These are phyloP conservation scores for Pristionchus maxplancki DNA, from an alignment of 2,888 invertebrate species.

Conservation along the genomic window DNA sequence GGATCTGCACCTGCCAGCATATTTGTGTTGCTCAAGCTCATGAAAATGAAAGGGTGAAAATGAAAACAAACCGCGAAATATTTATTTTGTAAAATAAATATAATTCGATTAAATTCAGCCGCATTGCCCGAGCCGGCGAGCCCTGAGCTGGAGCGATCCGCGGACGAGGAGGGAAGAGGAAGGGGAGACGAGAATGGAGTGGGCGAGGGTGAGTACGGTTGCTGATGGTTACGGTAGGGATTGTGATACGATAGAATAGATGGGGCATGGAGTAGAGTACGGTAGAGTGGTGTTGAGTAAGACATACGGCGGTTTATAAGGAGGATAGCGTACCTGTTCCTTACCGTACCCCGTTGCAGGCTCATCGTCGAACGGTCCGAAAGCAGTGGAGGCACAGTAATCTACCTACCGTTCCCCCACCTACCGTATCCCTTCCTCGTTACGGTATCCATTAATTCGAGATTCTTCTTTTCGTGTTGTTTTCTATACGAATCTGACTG, in stretches of 20 bases:
- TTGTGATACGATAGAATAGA: too few species aligned
- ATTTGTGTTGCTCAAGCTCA: too few species aligned
- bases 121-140: slow-evolving; percentile 36
- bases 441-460: slow-evolving; percentile 14
- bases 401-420: neutral
- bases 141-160: slow-evolving; percentile 24
- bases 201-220: neutral
- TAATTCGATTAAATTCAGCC: too few species aligned
- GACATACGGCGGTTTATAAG: too few species aligned
- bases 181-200: neutral
- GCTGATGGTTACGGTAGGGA: neutral
- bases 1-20: too few species aligned
- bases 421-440: neutral
- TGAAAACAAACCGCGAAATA: too few species aligned
- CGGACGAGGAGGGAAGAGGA: neutral
- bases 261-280: too few species aligned
- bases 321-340: too few species aligned
- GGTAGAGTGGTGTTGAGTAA: too few species aligned
- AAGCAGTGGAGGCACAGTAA: slow-evolving; percentile 37
- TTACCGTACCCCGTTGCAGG: neutral
- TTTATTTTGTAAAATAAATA: too few species aligned
- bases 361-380: slow-evolving; percentile 9
- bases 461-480: neutral
- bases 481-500: neutral
- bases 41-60: too few species aligned